Base-by-base conservation (phyloP, 2,888 invertebrate species). In the Drosophila testacea region DNA sequence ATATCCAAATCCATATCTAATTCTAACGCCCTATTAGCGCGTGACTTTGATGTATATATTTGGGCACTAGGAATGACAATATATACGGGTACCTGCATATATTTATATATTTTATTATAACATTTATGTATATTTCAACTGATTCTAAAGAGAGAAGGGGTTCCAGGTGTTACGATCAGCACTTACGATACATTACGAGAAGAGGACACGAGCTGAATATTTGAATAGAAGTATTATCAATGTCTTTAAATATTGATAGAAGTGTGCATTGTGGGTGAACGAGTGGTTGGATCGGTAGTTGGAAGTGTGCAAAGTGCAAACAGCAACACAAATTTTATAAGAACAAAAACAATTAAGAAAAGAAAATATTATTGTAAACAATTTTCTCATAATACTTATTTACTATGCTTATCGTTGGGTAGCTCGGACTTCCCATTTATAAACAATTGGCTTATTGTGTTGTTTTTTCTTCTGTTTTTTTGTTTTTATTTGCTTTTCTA, bases 321-420 rank as follows among this genome's bases (percentile, higher is more conserved):
- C 50, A 52, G 16, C 13, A 56, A 52, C 9, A 39, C 32, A 22
- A 47, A 69, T 70, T 6, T 6, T 32, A 6, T 36, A 47, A 47
- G 6, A 69, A 69, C 65, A 77, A 70, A 55, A 82, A 51, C 54
- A 56, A 44, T 46, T 65, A 30, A 39, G 36, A 47, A 62, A 59
- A 69, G 68, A 61, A 83, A 75, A 69, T 50, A 61, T 50, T 48
- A 59, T 32, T 34, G 68, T 79, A 64, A 81, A 69, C 73, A 79
- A 79, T 76, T 69, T 73, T 57, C 67, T 52, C 66, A 73, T 76
- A 52, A 69, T 73, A 70, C 67, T 67, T 79, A 79, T 81, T 87
- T 84, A 41, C 69, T 30, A 28, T 69, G 79, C 73, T 76, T 87
- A 87, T 83, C 79, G 66, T 36, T 44, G 60, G 30, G 42, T 57